Percentiles rank a stretch among this genome's conserved stretches.
These are phyloP conservation scores for Maniola jurtina DNA, from an alignment of 1,140 invertebrate genomes.

Conservation along the genomic window DNA sequence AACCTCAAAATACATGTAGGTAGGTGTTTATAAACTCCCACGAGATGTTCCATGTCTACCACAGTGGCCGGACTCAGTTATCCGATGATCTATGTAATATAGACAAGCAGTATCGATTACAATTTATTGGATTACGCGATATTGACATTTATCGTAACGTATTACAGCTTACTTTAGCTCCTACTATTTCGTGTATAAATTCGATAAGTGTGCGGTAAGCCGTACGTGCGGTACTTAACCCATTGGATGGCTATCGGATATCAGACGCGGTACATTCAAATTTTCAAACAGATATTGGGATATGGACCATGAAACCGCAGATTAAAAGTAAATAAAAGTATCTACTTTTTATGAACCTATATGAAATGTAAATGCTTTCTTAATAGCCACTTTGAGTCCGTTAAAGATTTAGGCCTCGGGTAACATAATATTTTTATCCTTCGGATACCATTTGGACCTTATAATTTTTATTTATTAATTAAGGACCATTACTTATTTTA, in stretches of 20 bases:
- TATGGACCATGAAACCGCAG: conserved; percentile 54
- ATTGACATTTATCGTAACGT: conserved; percentile 29
- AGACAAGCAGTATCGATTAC: conserved; percentile 32
- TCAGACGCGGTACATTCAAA: conserved; percentile 42
- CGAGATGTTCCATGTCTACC: conserved; percentile 54
- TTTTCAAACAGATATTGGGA: conserved; percentile 43
- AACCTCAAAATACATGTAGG: conserved; percentile 55
- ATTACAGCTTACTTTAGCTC: conserved; percentile 18
- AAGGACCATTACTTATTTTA: too few relatives aligned
- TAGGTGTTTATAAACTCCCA: conserved; percentile 56
- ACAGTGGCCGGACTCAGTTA: conserved; percentile 59
- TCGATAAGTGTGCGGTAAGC: conserved; percentile 19
- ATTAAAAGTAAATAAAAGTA: conserved; percentile 31
- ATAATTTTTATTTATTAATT: too few relatives aligned
- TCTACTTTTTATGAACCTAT: conserved; percentile 6
- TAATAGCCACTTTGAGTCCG: background rate
- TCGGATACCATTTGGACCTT: background rate
- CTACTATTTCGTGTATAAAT: conserved; percentile 8
- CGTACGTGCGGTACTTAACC: conserved; percentile 38
- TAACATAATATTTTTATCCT: background rate
- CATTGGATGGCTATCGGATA: conserved; percentile 42
- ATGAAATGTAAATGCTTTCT: background rate
- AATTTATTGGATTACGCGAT: conserved; percentile 33
- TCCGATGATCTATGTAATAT: conserved; percentile 52
- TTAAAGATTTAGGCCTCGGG: background rate